Conservation (phyloP, 2,797 vertebrate species). For the Brachyalestes nurse region DNA sequence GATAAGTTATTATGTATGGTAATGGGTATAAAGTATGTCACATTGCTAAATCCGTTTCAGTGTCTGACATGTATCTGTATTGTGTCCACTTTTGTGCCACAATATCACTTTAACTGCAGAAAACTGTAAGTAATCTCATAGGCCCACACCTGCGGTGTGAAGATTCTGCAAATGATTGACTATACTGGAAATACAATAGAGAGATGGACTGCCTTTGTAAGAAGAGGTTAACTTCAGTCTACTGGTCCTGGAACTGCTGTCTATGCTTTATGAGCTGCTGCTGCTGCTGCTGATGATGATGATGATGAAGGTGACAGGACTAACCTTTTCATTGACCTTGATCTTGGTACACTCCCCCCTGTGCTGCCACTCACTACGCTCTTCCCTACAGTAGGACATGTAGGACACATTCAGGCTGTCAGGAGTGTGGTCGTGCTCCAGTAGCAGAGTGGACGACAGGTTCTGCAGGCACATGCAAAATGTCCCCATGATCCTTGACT, state of each 20-base stretch:
- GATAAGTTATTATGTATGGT: not conserved
- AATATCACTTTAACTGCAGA: not conserved
- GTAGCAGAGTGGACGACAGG: slow-evolving; percentile 77
- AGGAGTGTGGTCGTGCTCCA: slow-evolving; percentile 74
- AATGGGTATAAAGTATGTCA: not conserved
- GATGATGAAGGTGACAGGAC: not conserved
- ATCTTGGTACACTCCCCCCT: slow-evolving; percentile 70
- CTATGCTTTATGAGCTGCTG: too few species aligned
- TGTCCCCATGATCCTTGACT: too few species aligned
- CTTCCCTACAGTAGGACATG: slow-evolving; percentile 66
- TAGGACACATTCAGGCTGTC: slow-evolving; percentile 72
- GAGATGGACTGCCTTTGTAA: too few species aligned
- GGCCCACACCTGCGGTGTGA: too few species aligned
- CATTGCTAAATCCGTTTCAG: not conserved
- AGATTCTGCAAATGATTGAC: too few species aligned
- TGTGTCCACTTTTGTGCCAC: not conserved
- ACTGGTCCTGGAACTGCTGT: not conserved
- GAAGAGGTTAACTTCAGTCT: not conserved
- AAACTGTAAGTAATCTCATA: not conserved
- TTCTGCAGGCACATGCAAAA: slow-evolving; percentile 59
- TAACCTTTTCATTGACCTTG: slow-evolving; percentile 72
- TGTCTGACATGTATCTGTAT: not conserved
- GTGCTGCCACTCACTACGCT: slow-evolving; percentile 46
- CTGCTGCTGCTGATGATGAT: not conserved
- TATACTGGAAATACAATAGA: too few species aligned